Percentiles rank a stretch among this genome's conserved stretches.
Evolutionary conservation across 2,113 vertebrate genomes (phyloP).

Genomic region (Garra rufa): DNA sequence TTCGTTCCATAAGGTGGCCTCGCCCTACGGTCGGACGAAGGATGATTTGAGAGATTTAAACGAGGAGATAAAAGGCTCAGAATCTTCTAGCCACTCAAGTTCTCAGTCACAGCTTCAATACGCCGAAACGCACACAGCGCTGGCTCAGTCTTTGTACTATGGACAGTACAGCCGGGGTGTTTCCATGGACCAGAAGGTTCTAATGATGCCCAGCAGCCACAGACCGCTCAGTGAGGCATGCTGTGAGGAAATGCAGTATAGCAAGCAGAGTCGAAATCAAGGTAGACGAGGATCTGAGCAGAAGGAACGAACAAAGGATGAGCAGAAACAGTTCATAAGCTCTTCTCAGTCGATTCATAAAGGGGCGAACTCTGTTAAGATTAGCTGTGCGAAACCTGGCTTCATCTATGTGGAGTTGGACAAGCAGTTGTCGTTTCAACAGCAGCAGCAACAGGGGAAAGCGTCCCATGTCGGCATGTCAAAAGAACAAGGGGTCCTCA

Average conservation of each 20-base stretch:
- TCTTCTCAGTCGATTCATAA: constrained; percentile 88
- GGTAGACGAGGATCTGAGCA: constrained; percentile 78
- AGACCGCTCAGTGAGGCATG: constrained; percentile 87
- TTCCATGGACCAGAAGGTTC: constrained; percentile 95
- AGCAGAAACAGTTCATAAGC: constrained; percentile 82
- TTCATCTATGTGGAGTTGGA: constrained; percentile 88
- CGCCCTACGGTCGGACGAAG: constrained; percentile 83
- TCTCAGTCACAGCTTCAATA: constrained; percentile 92
- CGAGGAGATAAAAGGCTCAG: constrained; percentile 85
- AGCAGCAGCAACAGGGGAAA: constrained; percentile 85
- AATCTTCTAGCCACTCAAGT: constrained; percentile 72
- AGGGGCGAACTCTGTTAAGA: constrained; percentile 85
- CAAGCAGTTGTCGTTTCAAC: constrained; percentile 81
- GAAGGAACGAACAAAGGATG: constrained; percentile 85
- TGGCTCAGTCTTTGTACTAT: constrained; percentile 97
- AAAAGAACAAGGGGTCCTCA: constrained; percentile 92
- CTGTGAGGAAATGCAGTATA: constrained; percentile 86
- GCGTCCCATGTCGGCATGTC: constrained; percentile 81
- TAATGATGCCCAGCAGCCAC: constrained; percentile 87
- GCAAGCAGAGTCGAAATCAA: constrained; percentile 87
- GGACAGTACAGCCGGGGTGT: constrained; percentile 97
- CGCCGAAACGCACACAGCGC: constrained; percentile 92
- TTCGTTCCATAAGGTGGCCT: constrained; percentile 77
- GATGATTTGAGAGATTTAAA: constrained; percentile 82
- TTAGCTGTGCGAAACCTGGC: constrained; percentile 83